Conservation (phyloP, 2,113 vertebrate species). For the Planiliza haematocheilus region DNA sequence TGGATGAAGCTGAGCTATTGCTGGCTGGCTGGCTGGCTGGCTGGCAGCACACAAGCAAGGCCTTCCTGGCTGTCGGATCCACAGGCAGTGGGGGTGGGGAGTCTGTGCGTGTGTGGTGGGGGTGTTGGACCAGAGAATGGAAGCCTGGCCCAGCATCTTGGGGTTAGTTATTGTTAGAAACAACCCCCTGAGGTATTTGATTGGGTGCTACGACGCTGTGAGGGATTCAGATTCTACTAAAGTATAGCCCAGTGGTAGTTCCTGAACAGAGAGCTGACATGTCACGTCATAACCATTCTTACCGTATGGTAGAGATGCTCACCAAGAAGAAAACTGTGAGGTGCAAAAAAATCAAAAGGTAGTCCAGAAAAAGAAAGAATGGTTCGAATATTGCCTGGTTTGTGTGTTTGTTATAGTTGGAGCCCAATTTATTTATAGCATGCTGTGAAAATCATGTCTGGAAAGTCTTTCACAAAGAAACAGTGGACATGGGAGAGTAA, state of each 20-base stretch:
- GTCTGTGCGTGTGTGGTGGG: not conserved
- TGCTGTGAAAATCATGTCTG: not conserved
- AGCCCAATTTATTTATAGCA: not conserved
- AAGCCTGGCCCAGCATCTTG: conserved; percentile 55
- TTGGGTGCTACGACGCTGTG: not conserved
- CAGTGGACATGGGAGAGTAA: not conserved
- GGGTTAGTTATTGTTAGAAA: conserved; percentile 67
- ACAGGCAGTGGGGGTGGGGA: conserved; percentile 42
- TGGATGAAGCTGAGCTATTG: conserved; percentile 73
- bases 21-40: conserved; percentile 51
- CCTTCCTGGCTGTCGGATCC: conserved; percentile 66
- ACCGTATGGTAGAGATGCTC: no score
- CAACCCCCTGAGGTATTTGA: conserved; percentile 23
- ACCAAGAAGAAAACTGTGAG: no score
- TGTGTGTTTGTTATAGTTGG: not conserved
- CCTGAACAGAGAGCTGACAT: no score
- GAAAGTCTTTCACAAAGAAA: not conserved
- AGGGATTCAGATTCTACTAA: conserved; percentile 30
- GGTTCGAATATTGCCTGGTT: not conserved
- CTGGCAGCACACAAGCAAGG: conserved; percentile 58
- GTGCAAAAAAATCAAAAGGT: no score
- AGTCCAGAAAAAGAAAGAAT: no score
- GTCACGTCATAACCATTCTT: no score
- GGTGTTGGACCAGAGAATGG: conserved; percentile 51
- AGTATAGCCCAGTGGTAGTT: no score